phyloP scores from a whole-genome alignment of 2,888 invertebrate species.

The Clitarchus hookeri region DNA sequence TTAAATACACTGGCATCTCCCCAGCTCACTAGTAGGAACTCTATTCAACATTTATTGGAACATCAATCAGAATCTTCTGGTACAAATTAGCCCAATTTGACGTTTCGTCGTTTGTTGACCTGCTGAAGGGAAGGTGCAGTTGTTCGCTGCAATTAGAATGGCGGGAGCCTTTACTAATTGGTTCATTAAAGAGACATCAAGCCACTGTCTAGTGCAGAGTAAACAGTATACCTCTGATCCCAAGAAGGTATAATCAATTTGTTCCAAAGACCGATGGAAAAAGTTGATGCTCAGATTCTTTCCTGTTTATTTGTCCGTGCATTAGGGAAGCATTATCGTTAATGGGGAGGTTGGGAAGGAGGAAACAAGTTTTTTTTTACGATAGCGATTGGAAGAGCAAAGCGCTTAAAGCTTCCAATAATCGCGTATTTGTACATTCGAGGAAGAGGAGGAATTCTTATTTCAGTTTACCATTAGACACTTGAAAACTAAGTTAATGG shows the following conservation, averaged over 20 bases:
- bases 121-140: background rate
- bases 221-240: background rate
- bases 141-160: background rate
- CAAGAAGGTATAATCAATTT: background rate
- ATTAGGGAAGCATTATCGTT: background rate
- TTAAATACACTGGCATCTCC: too few relatives aligned
- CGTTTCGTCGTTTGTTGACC: background rate
- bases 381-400: background rate
- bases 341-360: background rate
- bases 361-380: background rate
- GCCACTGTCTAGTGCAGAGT: background rate
- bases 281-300: background rate
- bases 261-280: background rate
- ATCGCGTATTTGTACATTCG: background rate
- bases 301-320: background rate
- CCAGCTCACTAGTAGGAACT: too few relatives aligned
- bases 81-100: background rate
- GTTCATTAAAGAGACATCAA: conserved; percentile 1
- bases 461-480: background rate
- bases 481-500: background rate
- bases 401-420: background rate
- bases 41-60: too few relatives aligned
- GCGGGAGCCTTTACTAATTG: background rate
- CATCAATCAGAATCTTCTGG: background rate
- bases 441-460: background rate